Conservation (phyloP, 2,113 vertebrate genomes). For the Oryzias celebensis region DNA sequence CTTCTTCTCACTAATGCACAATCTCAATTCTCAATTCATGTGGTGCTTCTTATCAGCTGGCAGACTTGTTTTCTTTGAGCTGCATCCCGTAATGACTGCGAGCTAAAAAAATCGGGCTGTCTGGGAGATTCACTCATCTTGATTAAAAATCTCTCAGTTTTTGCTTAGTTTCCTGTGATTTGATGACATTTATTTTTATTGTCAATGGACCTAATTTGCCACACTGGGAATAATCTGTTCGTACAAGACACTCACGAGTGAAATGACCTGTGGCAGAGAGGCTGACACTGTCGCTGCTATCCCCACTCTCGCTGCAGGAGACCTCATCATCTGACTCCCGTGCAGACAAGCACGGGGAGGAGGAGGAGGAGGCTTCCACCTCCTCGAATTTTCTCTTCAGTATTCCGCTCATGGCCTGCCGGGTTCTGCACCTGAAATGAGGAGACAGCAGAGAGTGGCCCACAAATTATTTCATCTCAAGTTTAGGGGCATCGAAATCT, state of each 20-base stretch:
- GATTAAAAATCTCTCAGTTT: conserved; percentile 28
- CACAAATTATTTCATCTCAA: conserved; percentile 65
- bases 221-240: conserved; percentile 9
- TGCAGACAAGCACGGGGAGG: conserved; percentile 93
- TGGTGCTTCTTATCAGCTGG: conserved; percentile 27
- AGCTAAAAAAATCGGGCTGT: conserved; percentile 7
- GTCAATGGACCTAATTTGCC: conserved; percentile 18
- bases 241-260: conserved; percentile 83
- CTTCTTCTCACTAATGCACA: conserved; percentile 19
- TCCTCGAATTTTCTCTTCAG: conserved; percentile 98
- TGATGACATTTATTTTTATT: conserved; percentile 29
- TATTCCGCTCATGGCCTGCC: conserved; percentile 89
- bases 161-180: conserved; percentile 32
- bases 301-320: conserved; percentile 96
- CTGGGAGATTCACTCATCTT: conserved; percentile 10
- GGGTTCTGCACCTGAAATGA: conserved; percentile 77
- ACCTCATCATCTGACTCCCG: conserved; percentile 95
- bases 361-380: conserved; percentile 88
- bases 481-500: conserved; percentile 60
- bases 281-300: conserved; percentile 97
- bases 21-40: conserved; percentile 29
- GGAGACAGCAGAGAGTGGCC: conserved; percentile 46
- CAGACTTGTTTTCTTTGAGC: conserved; percentile 30
- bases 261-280: conserved; percentile 90
- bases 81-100: conserved; percentile 16